A percentile compares a stretch with the other conserved stretches of the same genome.
These are phyloP conservation scores for Drosophila picticornis DNA, from an alignment of 2,888 invertebrate genomes.

Conservation along the genomic window DNA sequence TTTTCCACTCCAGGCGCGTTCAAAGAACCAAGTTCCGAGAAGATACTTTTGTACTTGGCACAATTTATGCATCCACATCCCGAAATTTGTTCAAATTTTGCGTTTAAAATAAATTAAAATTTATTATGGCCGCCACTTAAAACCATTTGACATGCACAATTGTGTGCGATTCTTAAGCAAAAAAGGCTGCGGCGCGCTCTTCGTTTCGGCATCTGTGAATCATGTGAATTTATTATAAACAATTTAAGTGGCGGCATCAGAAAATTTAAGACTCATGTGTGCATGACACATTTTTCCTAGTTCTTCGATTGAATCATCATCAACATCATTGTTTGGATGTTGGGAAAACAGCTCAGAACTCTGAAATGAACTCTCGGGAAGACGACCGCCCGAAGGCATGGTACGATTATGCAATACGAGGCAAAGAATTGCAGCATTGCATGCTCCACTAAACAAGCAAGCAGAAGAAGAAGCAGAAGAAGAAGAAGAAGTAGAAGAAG, in stretches of 20 bases:
- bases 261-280: constrained; percentile 45
- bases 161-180: constrained; percentile 47
- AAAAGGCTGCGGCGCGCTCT: constrained; percentile 25
- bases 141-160: constrained; percentile 65
- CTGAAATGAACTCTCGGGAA: constrained; percentile 2
- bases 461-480: constrained; percentile 15
- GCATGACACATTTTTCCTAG: constrained; percentile 66
- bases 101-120: constrained; percentile 63
- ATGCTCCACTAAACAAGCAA: constrained; percentile 65
- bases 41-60: not conserved
- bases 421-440: constrained; percentile 68
- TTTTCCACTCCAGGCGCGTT: not conserved
- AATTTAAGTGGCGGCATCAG: constrained; percentile 48
- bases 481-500: constrained; percentile 19
- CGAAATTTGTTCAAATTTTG: constrained; percentile 22
- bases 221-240: constrained; percentile 71
- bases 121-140: constrained; percentile 73
- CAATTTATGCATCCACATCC: not conserved
- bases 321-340: constrained; percentile 14
- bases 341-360: constrained; percentile 21
- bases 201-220: constrained; percentile 47
- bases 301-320: constrained; percentile 66
- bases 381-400: constrained; percentile 13
- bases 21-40: not conserved
- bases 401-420: constrained; percentile 60